Evolutionary conservation across 2,113 vertebrate species (phyloP), one percentile per base, ranked within the genome.

Genomic region (Cygnus buccinator): DNA sequence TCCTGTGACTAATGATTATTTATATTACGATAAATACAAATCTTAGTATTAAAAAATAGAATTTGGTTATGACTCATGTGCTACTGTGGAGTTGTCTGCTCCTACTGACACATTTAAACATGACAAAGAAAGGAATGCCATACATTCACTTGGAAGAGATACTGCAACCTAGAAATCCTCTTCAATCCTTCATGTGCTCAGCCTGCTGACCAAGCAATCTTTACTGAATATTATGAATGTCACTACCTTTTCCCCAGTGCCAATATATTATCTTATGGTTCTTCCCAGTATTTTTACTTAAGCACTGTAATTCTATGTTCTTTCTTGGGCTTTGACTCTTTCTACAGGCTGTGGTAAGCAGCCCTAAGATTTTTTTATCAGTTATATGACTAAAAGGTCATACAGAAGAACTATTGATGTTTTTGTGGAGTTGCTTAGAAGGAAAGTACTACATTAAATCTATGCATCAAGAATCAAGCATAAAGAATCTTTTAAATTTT

Each of bases 301-400:
- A 19, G 13, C 28, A 37, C 7, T 44, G 12, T 28, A 68, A 33
- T 68, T 84, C 87, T 33, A 2, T 57, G 10, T n/a, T 87, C 37
- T 66, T 37, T 33, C 17, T 62, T 21, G 13, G 48, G 4, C 15
- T 70, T 62, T 87, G 26, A 46, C 11, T 6, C 43, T 50, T 37
- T 46, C 57, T 61, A 22, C 74, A 23, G 28, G 35, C 7, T 50
- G 29, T 21, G 43, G 29, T 11, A 5, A 39, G 29, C n/a, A 52
- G 59, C 59, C 21, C 44, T 78, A 31, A 63, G 74, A 7, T 75
- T 72, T 96, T 96, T 87, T 82, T 87, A 43, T 94, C 89, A 88
- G 89, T 94, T 91, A 76, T 72, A 88, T 90, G 82, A 93, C 68
- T 79, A 84, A 95, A 66, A 26, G 63, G 74, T 78, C 59, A 35